phyloP scores from a whole-genome alignment of 2,113 vertebrate species.

The Syngnathoides biaculeatus region DNA sequence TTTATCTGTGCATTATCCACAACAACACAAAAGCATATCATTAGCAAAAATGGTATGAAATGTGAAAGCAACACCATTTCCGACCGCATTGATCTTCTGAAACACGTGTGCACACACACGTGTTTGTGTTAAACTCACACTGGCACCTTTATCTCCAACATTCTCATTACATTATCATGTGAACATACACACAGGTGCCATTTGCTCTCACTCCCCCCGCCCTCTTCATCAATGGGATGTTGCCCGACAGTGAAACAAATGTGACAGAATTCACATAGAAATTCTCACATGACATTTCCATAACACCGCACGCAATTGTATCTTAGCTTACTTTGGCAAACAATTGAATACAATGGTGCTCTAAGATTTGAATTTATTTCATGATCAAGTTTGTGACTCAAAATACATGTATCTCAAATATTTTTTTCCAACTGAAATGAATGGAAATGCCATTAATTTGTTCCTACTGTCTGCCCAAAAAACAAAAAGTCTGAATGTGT shows the following conservation, averaged over 20 bases:
- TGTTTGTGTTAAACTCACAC: constrained; percentile 19
- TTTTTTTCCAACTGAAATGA: no score
- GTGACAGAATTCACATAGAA: constrained; percentile 2
- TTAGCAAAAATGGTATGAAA: neutral
- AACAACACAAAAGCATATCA: neutral
- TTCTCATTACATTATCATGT: constrained; percentile 13
- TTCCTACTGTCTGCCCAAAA: no score
- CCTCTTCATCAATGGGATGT: neutral
- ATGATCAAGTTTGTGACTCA: no score
- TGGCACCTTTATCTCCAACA: constrained; percentile 16
- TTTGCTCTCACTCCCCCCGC: constrained; percentile 4
- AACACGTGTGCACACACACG: neutral
- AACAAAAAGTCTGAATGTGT: no score
- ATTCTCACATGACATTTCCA: neutral
- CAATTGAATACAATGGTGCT: no score
- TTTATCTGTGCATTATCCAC: no score
- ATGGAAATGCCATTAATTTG: no score
- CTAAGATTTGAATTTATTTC: no score
- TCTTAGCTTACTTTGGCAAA: neutral
- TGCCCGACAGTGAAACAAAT: neutral
- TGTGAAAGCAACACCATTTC: neutral
- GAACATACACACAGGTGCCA: constrained; percentile 22
- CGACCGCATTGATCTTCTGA: neutral
- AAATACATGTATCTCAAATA: no score
- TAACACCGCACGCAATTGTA: constrained; percentile 32